phyloP scores from a whole-genome alignment of 2,797 vertebrate species.

The Avahi laniger region DNA sequence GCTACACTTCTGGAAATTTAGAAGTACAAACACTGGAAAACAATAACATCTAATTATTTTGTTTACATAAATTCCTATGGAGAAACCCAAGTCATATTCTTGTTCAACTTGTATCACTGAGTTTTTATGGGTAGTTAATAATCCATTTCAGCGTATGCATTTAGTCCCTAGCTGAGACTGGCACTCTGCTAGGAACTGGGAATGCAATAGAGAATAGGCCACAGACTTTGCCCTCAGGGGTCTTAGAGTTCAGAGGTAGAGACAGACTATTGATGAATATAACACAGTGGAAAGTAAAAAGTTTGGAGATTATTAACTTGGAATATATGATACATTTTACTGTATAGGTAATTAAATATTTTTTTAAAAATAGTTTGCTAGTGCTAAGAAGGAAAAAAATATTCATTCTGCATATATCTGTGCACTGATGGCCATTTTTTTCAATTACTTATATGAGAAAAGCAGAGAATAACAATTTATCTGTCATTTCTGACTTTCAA shows the following conservation, averaged over 20 bases:
- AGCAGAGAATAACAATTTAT: background rate
- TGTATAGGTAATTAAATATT: background rate
- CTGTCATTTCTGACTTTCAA: background rate
- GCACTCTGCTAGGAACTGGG: background rate
- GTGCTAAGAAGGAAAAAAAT: slow-evolving; percentile 2
- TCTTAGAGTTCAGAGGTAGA: background rate
- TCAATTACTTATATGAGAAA: background rate
- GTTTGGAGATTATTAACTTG: background rate
- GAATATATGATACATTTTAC: background rate
- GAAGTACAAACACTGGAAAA: background rate
- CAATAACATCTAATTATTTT: background rate
- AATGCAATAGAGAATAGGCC: background rate
- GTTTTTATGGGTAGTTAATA: slow-evolving; percentile 10
- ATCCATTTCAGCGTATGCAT: background rate
- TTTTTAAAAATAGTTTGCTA: background rate
- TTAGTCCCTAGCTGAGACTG: background rate
- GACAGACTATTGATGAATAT: background rate
- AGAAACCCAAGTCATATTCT: background rate
- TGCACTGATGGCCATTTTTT: background rate
- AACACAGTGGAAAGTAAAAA: background rate
- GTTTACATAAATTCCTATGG: background rate
- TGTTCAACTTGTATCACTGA: background rate
- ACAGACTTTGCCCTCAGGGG: background rate
- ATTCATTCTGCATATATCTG: background rate
- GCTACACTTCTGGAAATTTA: background rate